These are phyloP conservation scores for Diorhabda elongata DNA, from an alignment of 1,140 invertebrate genomes.

Conservation along the genomic window DNA sequence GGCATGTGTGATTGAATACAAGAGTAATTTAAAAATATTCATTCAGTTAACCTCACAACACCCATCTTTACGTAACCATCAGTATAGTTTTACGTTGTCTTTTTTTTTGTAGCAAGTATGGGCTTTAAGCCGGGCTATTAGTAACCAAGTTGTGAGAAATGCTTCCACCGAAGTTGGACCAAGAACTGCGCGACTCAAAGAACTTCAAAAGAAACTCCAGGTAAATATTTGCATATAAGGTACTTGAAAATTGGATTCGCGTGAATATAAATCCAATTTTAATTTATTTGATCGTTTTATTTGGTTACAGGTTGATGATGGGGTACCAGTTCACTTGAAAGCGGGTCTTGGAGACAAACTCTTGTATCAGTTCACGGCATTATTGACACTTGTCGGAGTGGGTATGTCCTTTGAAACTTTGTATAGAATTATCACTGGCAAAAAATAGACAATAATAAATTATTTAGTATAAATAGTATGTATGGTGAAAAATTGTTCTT, in stretches of 20 bases:
- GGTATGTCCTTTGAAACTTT: constrained; percentile 39
- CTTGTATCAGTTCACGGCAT: constrained; percentile 51
- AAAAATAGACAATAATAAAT: background rate
- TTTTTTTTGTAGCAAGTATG: background rate
- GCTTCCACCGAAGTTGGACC: background rate
- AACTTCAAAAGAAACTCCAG: background rate
- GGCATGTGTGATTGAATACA: too few species aligned
- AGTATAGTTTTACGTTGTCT: background rate
- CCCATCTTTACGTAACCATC: background rate
- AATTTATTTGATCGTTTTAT: background rate
- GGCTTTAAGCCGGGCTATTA: background rate
- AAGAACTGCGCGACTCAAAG: background rate
- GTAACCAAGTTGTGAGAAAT: background rate
- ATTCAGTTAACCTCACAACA: background rate
- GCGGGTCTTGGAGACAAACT: constrained; percentile 53
- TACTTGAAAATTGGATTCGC: background rate
- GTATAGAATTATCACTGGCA: constrained; percentile 30
- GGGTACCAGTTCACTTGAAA: constrained; percentile 57
- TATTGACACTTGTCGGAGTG: constrained; percentile 47
- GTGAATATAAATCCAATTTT: too few species aligned
- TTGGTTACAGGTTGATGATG: constrained; percentile 51
- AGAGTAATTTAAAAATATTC: too few species aligned
- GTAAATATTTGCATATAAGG: background rate
- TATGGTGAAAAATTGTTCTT: background rate
- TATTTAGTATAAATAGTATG: background rate